Conservation (phyloP, 2,888 invertebrate genomes). For the Pristionchus arcanus region DNA sequence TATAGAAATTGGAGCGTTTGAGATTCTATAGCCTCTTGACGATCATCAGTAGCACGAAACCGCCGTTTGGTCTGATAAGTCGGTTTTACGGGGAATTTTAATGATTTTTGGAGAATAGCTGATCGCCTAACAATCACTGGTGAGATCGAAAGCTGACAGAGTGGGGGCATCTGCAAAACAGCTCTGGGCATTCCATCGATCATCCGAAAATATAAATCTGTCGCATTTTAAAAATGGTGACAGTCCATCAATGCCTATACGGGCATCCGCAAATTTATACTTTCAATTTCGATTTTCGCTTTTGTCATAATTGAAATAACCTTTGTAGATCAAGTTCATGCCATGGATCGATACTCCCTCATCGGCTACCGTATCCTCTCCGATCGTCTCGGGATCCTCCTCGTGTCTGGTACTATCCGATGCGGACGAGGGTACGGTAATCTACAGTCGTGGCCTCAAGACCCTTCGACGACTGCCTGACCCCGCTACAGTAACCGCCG, state of each 20-base stretch:
- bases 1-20: not conserved
- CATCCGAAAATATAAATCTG: too few relatives aligned
- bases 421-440: slow-evolving; percentile 44
- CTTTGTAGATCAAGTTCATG: slow-evolving; percentile 33
- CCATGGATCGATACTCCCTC: slow-evolving; percentile 19
- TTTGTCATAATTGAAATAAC: not conserved
- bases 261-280: too few relatives aligned
- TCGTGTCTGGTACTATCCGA: slow-evolving; percentile 27
- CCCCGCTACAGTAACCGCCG: not conserved
- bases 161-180: too few relatives aligned
- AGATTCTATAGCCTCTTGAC: not conserved
- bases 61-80: not conserved
- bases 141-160: too few relatives aligned
- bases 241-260: too few relatives aligned
- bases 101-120: too few relatives aligned
- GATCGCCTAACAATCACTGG: too few relatives aligned
- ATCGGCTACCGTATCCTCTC: not conserved
- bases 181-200: too few relatives aligned
- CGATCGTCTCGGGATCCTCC: slow-evolving; percentile 1
- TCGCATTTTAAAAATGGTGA: too few relatives aligned
- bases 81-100: not conserved
- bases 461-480: slow-evolving; percentile 10
- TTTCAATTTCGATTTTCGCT: too few relatives aligned
- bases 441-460: not conserved
- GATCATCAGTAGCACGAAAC: not conserved